Conservation (phyloP, 2,888 invertebrate genomes). For the Lordiphosa andalusiaca region DNA sequence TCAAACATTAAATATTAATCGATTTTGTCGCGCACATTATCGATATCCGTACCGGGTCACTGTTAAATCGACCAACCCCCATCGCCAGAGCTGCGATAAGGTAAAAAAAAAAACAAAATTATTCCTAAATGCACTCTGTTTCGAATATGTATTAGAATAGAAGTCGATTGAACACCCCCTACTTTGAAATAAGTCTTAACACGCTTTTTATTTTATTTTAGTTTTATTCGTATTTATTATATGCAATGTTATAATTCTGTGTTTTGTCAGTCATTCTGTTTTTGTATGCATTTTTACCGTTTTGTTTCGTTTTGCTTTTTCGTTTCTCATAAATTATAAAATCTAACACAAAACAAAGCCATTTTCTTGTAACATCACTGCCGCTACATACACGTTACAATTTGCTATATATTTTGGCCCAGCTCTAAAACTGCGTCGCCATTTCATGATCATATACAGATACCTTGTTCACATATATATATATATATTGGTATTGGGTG, state of each 20-base stretch:
- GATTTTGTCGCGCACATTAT: too few species aligned
- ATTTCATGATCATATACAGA: constrained; percentile 65
- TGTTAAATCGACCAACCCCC: too few species aligned
- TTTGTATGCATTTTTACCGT: constrained; percentile 69
- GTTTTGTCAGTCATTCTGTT: constrained; percentile 78
- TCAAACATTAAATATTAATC: too few species aligned
- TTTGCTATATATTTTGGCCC: constrained; percentile 47
- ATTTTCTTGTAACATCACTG: constrained; percentile 76
- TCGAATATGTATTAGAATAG: too few species aligned
- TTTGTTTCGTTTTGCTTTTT: constrained; percentile 36
- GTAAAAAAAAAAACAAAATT: too few species aligned
- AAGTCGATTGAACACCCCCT: too few species aligned
- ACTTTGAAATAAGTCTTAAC: too few species aligned
- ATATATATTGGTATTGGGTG: constrained; percentile 8
- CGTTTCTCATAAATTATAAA: constrained; percentile 71
- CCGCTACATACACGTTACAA: constrained; percentile 73
- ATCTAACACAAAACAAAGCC: constrained; percentile 77
- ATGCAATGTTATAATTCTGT: constrained; percentile 75
- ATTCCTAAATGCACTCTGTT: too few species aligned
- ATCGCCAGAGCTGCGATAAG: too few species aligned
- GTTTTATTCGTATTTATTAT: constrained; percentile 71
- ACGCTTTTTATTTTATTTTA: constrained; percentile 43
- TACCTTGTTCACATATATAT: constrained; percentile 49
- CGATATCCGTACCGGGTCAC: too few species aligned
- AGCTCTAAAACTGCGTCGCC: constrained; percentile 40